Evolutionary conservation across 1,140 invertebrate species (phyloP), one percentile per base, ranked within the genome.

Genomic region (Lepidurus couesii): DNA sequence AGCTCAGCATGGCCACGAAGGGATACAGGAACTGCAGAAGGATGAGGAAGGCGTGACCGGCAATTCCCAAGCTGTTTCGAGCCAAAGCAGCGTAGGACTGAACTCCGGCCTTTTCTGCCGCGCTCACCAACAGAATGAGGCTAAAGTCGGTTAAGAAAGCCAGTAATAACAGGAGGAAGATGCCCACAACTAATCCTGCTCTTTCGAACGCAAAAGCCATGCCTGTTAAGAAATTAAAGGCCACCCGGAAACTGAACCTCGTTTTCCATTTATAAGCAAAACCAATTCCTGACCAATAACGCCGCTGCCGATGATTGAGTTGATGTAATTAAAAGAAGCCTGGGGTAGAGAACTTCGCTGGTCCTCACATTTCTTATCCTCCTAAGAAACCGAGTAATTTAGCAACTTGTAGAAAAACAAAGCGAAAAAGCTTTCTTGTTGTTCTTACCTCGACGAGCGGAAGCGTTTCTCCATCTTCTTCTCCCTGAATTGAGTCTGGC

Each of bases 1-100:
- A 95, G 74, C 93, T 94, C 44, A 95, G 91, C 93, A 95, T 95
- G 1, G 94, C 93, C 95, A 95, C 91, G 81, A 95, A 92, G 13
- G 93, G 94, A 86, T 95, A 95, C 81, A 93, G 87, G 82, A 95
- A 94, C 83, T 96, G 94, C 74, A 95, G 85, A 42, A 90, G 84
- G 0, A 92, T 92, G 4, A 95, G 86, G 65, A 95, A 85, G 81
- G 92, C 90, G 85, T 92, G 95, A 11, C 93, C 94, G 74, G 90
- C 87, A 83, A 88, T 88, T 24, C 94, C 94, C 85, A 94, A 95
- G 21, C 93, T 91, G 4, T 91, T 90, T 80, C 92, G 88, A 89
- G 95, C 93, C 80, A 95, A 88, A 77, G 93, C 93, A 82, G 94
- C 93, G 84, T 96, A 96, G 43, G 92, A 92, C 85, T 91, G 93